Evolutionary conservation across 2,113 vertebrate genomes (phyloP), one percentile per base, ranked within the genome.

Genomic region (Hipposideros armiger): DNA sequence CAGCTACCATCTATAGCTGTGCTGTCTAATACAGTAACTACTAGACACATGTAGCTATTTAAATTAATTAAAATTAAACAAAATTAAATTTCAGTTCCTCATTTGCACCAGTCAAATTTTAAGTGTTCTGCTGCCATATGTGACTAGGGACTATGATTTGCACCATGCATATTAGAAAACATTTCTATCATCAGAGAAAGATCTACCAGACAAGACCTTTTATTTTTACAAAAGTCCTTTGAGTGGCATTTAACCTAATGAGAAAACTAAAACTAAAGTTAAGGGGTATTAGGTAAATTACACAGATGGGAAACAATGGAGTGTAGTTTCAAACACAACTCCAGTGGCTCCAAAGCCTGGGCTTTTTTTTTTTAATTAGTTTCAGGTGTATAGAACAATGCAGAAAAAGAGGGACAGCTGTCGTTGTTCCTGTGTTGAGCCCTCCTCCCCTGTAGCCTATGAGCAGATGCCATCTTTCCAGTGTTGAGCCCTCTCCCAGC

Each of bases 41-140:
- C 22, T 66, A 85, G 36, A 14, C 40, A 52, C n/a, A 22, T 45
- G 16, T 64, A 36, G 17, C n/a, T 89, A 52, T 52, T 64, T 85
- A 89, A 77, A 32, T 84, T 93, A 90, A 32, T 76, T 36, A 50
- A 74, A 89, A 56, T 32, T 36, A 82, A 82, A 80, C 69, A 58
- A n/a, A 62, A 80, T 56, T 52, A n/a, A 64, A 93, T 78, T 36
- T 69, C 22, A 78, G 20, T 58, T 70, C n/a, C 14, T 92, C 15
- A 58, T 69, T 87, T 60, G 58, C 9, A 87, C 26, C 28, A 88
- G 84, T 22, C 73, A 81, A 74, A 62, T 42, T 62, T 73, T n/a
- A 81, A 87, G 30, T 64, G n/a, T 24, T 72, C 10, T n/a, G 28
- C 72, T 72, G 20, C 42, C 30, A 47, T 76, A 56, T 8, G 20